Percentiles rank a stretch among this genome's conserved stretches.
Conservation (phyloP, 2,888 invertebrate genomes). For the Criorhina ranunculi region DNA sequence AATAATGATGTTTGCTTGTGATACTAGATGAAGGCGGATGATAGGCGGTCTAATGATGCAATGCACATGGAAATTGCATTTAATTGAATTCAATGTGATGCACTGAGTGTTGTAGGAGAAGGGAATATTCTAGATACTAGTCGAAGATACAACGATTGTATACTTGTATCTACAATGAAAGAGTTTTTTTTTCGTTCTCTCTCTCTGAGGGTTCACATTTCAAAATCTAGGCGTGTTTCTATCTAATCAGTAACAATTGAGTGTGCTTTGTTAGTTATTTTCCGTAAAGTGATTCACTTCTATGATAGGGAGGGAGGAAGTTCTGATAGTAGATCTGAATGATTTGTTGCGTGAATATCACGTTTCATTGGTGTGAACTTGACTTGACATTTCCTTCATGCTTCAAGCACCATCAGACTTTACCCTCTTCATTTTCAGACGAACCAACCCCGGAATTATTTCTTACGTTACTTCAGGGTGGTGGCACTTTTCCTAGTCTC, state of each 20-base stretch:
- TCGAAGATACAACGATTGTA: neutral
- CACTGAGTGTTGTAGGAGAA: neutral
- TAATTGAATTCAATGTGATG: slow-evolving; percentile 81
- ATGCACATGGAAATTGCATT: slow-evolving; percentile 79
- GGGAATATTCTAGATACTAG: slow-evolving; percentile 19
- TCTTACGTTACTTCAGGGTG: too few species aligned
- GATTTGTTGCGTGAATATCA: slow-evolving; percentile 68
- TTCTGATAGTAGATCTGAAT: slow-evolving; percentile 14
- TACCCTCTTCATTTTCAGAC: too few species aligned
- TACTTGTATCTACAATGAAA: neutral
- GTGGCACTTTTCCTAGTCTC: too few species aligned
- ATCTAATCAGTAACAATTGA: slow-evolving; percentile 33
- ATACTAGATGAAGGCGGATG: neutral
- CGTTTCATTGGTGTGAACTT: too few species aligned
- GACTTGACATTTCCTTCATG: too few species aligned
- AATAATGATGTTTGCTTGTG: slow-evolving; percentile 45
- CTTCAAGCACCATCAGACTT: too few species aligned
- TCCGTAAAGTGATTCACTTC: slow-evolving; percentile 6
- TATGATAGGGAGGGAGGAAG: neutral
- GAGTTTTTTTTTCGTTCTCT: neutral
- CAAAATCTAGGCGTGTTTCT: slow-evolving; percentile 12
- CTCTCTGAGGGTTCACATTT: neutral
- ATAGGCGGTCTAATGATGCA: slow-evolving; percentile 50
- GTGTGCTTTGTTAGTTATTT: slow-evolving; percentile 19
- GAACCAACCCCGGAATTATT: too few species aligned